phyloP scores from a whole-genome alignment of 2,113 vertebrate species.

The Tetrao urogallus region DNA sequence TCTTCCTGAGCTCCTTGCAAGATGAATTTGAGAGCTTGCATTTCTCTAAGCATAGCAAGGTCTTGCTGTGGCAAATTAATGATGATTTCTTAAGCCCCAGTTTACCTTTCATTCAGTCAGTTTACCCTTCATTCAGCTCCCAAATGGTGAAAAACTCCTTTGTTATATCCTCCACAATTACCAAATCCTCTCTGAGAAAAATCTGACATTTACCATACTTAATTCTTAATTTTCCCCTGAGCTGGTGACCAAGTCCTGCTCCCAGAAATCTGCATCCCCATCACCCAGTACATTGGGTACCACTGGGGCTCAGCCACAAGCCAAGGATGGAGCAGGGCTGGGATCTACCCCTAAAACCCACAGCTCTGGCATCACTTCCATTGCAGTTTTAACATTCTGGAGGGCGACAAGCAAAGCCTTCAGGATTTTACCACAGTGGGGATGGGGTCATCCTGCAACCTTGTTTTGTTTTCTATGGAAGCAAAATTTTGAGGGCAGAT shows the following conservation, averaged over 20 bases:
- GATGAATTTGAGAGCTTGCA: neutral
- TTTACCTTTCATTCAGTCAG: neutral
- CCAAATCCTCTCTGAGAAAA: neutral
- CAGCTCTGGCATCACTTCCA: neutral
- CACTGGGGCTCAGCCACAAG: accelerated
- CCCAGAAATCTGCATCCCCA: neutral
- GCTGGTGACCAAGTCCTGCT: neutral
- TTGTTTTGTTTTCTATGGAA: neutral
- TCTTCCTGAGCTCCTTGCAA: neutral
- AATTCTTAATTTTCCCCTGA: accelerated
- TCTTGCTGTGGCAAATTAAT: neutral
- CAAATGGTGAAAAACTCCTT: neutral
- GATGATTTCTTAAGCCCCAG: neutral
- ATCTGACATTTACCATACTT: neutral
- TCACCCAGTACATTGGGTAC: neutral
- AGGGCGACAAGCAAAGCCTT: accelerated
- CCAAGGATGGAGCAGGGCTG: neutral
- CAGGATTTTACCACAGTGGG: neutral
- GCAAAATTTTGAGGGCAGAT: neutral
- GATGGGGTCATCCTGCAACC: neutral
- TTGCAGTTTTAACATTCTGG: accelerated
- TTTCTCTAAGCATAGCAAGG: neutral
- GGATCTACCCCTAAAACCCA: neutral
- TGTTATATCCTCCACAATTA: neutral
- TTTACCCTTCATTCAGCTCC: neutral